A percentile compares a stretch with the other conserved stretches of the same genome.
Conservation (phyloP, 2,888 invertebrate genomes). For the Callosobruchus maculatus region DNA sequence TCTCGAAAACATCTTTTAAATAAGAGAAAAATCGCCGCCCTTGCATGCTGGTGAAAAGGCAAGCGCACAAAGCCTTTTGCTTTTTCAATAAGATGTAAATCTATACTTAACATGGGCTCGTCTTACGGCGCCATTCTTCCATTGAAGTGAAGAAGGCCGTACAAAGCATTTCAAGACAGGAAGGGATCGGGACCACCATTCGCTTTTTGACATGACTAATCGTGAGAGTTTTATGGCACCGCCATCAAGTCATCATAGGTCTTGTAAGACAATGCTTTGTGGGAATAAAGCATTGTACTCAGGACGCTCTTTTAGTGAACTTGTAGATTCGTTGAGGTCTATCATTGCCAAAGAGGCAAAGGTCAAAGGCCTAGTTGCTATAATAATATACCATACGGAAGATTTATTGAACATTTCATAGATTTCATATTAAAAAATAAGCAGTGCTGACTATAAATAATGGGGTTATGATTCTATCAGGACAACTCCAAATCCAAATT, state of each 20-base stretch:
- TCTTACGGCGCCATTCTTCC: background rate
- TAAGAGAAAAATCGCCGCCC: background rate
- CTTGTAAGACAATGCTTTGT: background rate
- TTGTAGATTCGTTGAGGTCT: no score
- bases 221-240: background rate
- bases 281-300: background rate
- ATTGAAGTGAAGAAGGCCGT: background rate
- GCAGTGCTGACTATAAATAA: no score
- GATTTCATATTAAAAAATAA: no score
- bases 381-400: no score
- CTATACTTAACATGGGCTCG: background rate
- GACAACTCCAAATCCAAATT: no score
- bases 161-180: background rate
- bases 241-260: background rate
- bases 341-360: no score
- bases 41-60: background rate
- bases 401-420: no score
- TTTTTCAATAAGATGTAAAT: background rate
- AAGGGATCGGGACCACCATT: background rate
- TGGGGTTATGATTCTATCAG: no score
- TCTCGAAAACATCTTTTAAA: background rate
- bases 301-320: no score
- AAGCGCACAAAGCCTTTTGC: background rate
- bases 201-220: background rate
- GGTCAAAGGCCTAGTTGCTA: no score